Evolutionary conservation across 2,888 invertebrate genomes (phyloP), one percentile per base, ranked within the genome.

Genomic region (Cheiracanthium punctorium): DNA sequence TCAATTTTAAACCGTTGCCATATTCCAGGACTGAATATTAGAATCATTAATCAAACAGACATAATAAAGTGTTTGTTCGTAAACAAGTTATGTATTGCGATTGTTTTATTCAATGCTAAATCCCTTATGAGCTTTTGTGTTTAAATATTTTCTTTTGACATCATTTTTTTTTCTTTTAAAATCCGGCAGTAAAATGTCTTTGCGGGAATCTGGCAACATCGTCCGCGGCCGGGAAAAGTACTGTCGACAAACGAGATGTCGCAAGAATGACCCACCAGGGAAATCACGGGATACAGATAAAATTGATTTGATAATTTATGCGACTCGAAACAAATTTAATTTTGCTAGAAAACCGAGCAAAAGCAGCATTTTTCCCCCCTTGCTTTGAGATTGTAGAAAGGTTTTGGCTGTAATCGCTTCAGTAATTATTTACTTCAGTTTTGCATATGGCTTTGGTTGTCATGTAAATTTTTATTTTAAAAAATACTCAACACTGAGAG

Each of bases 241-340:
- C 69, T 73, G 79, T 30, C 64, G 71, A 72, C 71, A 52, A 73
- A 77, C 76, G 76, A 72, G 76, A 79, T 74, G 84, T 85, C 79
- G 73, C 77, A 41, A 32, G 58, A 85, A 85, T 85, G 74, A 79
- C 74, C 58, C 84, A 28, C 84, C 10, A 24, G 84, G 84, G 84
- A 85, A 85, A 85, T 85, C 84, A 85, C 84, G 69, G 84, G 72
- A 20, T 43, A 80, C 84, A 85, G 84, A 85, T 85, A 79, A 85
- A 85, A 85, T 85, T 85, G 84, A 85, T 85, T 85, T 85, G 84
- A 85, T 85, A 85, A 85, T 85, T 85, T 85, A 85, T 85, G 79
- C 84, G 73, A 52, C 84, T 33, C 20, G 52, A 52, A 73, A 70
- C 73, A 79, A 85, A 79, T 85, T 85, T 85, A 85, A 85, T 85